phyloP scores from a whole-genome alignment of 2,797 vertebrate species.

The Sparus aurata region DNA sequence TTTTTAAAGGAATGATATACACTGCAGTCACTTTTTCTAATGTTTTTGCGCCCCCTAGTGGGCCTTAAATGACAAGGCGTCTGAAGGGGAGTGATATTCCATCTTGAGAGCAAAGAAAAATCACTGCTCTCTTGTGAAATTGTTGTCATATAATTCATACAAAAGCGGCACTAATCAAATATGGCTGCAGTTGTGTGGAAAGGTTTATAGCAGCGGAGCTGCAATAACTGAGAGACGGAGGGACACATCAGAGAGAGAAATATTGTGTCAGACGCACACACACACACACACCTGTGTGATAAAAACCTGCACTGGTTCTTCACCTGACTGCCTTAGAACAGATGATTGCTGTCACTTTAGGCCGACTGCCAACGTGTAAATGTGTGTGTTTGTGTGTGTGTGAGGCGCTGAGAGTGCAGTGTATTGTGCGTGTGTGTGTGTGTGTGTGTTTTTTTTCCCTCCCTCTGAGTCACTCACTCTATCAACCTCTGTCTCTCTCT shows the following conservation, averaged over 20 bases:
- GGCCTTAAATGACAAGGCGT: neutral
- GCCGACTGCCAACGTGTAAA: neutral
- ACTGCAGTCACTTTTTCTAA: slow-evolving; percentile 24
- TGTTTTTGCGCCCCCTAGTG: slow-evolving; percentile 70
- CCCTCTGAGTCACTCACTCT: slow-evolving; percentile 51
- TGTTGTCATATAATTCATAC: slow-evolving; percentile 26
- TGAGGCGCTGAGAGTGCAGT: slow-evolving; percentile 12
- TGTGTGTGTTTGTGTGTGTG: slow-evolving; percentile 4
- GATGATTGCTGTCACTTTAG: slow-evolving; percentile 52
- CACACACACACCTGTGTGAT: slow-evolving; percentile 26
- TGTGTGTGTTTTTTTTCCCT: neutral
- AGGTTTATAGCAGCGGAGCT: slow-evolving; percentile 29
- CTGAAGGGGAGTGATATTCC: neutral
- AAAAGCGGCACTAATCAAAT: slow-evolving; percentile 36
- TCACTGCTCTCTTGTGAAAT: neutral
- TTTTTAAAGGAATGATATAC: neutral
- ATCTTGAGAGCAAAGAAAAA: neutral
- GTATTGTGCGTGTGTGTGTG: slow-evolving; percentile 11
- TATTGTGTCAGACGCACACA: neutral
- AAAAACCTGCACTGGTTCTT: slow-evolving; percentile 32
- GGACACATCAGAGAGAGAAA: slow-evolving; percentile 13
- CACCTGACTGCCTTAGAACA: slow-evolving; percentile 41
- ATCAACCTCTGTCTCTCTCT: slow-evolving; percentile 39
- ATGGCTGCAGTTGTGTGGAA: slow-evolving; percentile 2
- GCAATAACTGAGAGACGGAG: slow-evolving; percentile 1